phyloP scores from a whole-genome alignment of 2,888 invertebrate genomes.

The Monoplex corrugatus region DNA sequence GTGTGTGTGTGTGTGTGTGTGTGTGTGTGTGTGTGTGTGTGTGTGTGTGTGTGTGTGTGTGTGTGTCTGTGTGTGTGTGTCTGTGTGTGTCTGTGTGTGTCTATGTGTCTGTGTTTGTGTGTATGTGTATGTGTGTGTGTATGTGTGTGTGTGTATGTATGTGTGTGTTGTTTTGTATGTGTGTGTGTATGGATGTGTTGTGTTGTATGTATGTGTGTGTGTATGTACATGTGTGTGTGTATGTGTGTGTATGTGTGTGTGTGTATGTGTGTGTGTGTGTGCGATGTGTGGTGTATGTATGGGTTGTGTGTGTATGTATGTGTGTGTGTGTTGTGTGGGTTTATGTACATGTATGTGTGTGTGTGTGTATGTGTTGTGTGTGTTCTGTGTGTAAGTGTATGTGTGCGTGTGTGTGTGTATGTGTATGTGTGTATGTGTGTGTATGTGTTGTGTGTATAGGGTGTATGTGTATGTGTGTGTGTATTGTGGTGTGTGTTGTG shows the following conservation, averaged over 20 bases:
- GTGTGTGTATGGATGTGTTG: neutral
- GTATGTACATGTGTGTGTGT: neutral
- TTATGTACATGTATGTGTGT: neutral
- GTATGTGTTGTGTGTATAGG: neutral
- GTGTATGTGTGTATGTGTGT: neutral
- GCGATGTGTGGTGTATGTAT: neutral
- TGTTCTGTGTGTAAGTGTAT: too few species aligned
- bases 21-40: neutral
- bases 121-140: neutral
- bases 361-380: neutral
- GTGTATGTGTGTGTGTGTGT: constrained; percentile 6
- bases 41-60: neutral
- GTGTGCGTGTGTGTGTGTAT: neutral
- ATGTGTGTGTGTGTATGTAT: neutral
- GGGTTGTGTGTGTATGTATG: neutral
- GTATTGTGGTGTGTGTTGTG: neutral
- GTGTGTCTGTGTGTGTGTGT: neutral
- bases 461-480: neutral
- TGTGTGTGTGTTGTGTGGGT: neutral
- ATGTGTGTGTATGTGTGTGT: constrained; percentile 2
- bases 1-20: neutral
- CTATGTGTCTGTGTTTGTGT: neutral
- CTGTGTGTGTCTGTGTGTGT: neutral
- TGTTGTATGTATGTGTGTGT: neutral
- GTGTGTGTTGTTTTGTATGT: neutral